These are phyloP conservation scores for Trididemnum miniatum DNA, from an alignment of 23 tunicate species.

Conservation along the genomic window DNA sequence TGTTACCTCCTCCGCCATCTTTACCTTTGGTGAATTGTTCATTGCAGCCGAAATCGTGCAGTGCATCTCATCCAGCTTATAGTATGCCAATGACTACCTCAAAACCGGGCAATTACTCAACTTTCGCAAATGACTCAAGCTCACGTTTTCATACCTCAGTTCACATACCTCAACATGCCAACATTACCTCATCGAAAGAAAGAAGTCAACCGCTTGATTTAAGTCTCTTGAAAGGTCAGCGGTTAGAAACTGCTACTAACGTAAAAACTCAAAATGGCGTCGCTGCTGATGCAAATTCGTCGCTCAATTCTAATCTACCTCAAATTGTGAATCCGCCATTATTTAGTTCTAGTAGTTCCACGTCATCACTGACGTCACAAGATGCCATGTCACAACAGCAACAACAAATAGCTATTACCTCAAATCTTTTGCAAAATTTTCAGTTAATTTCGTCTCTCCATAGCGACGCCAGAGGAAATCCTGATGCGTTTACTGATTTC, in stretches of 20 bases:
- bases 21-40: not conserved
- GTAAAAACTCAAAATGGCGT: not conserved
- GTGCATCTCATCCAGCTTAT: not conserved
- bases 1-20: conserved; percentile 15
- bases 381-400: too few species aligned
- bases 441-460: too few species aligned
- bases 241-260: not conserved
- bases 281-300: not conserved
- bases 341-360: too few species aligned
- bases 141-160: not conserved
- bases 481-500: not conserved
- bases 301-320: too few species aligned
- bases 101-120: not conserved
- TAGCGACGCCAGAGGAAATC: too few species aligned
- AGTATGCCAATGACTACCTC: not conserved
- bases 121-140: not conserved
- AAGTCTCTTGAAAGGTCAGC: conserved; percentile 8
- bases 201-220: conserved; percentile 28
- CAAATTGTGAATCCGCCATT: too few species aligned
- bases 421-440: too few species aligned
- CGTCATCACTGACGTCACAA: too few species aligned
- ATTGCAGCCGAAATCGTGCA: not conserved
- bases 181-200: not conserved
- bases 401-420: too few species aligned
- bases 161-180: not conserved